These are phyloP conservation scores for Ficedula albicollis DNA, from an alignment of 2,797 vertebrate genomes.

Conservation along the genomic window DNA sequence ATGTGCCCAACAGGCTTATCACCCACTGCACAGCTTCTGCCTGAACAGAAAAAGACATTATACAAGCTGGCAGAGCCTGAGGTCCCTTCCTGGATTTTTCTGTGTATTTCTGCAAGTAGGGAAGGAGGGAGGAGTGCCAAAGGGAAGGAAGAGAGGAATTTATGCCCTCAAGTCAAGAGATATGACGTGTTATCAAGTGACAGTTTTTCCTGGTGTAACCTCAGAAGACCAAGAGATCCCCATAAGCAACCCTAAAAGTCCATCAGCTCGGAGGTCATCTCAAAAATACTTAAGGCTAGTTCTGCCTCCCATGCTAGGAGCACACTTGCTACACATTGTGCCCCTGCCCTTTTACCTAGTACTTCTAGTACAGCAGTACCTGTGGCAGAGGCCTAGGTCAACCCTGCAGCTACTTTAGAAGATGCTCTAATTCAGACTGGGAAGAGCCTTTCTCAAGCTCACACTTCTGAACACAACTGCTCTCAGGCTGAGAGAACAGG, in stretches of 20 bases:
- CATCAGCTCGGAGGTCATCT: not conserved
- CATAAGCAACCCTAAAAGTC: not conserved
- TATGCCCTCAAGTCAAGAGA: not conserved
- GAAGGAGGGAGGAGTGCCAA: not conserved
- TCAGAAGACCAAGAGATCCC: not conserved
- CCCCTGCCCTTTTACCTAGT: not conserved
- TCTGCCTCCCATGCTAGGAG: not conserved
- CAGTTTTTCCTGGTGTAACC: not conserved
- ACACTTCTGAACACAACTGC: not conserved
- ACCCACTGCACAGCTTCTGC: not conserved
- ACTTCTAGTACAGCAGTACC: not conserved
- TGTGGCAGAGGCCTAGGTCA: not conserved
- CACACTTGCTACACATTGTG: rapidly evolving
- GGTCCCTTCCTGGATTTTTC: not conserved
- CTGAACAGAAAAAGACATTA: not conserved
- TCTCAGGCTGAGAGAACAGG: not conserved
- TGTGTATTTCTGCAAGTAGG: not conserved
- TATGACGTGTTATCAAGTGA: not conserved
- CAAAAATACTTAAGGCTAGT: not conserved
- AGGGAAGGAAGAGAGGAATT: not conserved
- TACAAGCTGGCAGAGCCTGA: not conserved
- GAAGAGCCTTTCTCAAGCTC: not conserved
- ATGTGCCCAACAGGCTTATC: not conserved
- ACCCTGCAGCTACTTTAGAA: not conserved
- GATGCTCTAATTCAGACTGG: not conserved